Conservation (phyloP, 2,113 vertebrate species). For the Grammomys surdaster region DNA sequence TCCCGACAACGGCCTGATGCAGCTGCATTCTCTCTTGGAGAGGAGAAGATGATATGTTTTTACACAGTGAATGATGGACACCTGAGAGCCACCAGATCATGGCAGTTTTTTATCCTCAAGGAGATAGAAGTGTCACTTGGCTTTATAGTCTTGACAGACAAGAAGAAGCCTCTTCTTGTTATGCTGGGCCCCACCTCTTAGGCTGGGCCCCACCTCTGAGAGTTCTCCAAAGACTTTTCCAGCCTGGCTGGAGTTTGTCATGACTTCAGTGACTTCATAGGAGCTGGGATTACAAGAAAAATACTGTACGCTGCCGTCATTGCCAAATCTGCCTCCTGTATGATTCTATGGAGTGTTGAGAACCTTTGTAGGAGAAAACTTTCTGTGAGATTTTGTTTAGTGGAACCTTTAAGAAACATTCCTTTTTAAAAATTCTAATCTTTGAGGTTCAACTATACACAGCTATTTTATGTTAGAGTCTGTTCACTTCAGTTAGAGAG, state of each 20-base stretch:
- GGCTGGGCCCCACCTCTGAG: background rate
- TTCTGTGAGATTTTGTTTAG: constrained; percentile 41
- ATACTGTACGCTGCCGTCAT: background rate
- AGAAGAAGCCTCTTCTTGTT: constrained; percentile 47
- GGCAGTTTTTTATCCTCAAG: background rate
- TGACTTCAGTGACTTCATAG: constrained; percentile 62
- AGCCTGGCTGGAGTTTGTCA: constrained; percentile 49
- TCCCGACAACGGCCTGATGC: background rate
- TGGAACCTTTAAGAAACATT: constrained; percentile 27
- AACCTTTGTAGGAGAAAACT: constrained; percentile 43
- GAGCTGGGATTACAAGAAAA: constrained; percentile 67
- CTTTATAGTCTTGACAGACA: constrained; percentile 47
- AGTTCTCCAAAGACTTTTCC: constrained; percentile 43
- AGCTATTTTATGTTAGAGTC: constrained; percentile 37
- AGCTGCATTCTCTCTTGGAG: background rate
- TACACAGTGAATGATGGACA: background rate
- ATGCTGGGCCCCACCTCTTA: no score
- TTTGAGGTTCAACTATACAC: background rate
- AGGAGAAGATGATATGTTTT: background rate
- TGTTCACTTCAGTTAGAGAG: constrained; percentile 36
- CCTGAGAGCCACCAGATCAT: constrained; percentile 25
- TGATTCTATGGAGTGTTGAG: constrained; percentile 56
- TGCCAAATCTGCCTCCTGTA: constrained; percentile 31
- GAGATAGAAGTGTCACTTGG: constrained; percentile 23
- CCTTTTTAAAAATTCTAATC: constrained; percentile 4